Evolutionary conservation across 2,888 invertebrate species (phyloP), one percentile per base, ranked within the genome.

Genomic region (Micoletzkya japonica): DNA sequence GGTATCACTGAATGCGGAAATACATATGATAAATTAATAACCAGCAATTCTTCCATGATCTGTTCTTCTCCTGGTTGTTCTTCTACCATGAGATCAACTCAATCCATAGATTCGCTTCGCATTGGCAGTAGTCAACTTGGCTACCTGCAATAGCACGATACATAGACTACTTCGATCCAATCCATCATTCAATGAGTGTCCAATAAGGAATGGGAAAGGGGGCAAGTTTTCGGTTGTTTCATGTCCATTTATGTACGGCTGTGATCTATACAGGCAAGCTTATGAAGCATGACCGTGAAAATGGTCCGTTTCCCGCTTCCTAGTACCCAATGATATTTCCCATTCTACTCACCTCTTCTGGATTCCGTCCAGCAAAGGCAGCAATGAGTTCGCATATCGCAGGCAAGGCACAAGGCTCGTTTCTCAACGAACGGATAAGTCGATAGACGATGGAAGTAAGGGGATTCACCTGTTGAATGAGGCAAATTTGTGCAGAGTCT

Each of bases 361-460:
- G 74, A 57, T 73, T 71, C 50, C 71, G 70, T 26, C 73, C 76
- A 56, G 77, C 70, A 61, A 94, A 93, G 28, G 93, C 93, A n/a
- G 94, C 93, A 76, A 94, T 91, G 90, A 95, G 91, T 87, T 95
- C 95, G 58, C 94, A 92, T 67, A 94, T 91, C 56, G 93, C 93
- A 14, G 95, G 93, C 77, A 95, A 88, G 57, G 94, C 92, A 87
- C 95, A 95, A 0, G 95, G 95, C 88, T 95, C 95, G 87, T 95
- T 95, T 80, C 95, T 64, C 26, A 28, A 34, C n/a, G n/a, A n/a
- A n/a, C n/a, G n/a, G n/a, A n/a, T n/a, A n/a, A n/a, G n/a, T n/a
- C n/a, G n/a, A n/a, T n/a, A n/a, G n/a, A n/a, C n/a, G n/a, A n/a
- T 75, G 70, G 58, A 72, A 74, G 74, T 77, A 64, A 71, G 75